Evolutionary conservation across 2,888 invertebrate genomes (phyloP), one percentile per base, ranked within the genome.

Genomic region (Dasypogon diadema): DNA sequence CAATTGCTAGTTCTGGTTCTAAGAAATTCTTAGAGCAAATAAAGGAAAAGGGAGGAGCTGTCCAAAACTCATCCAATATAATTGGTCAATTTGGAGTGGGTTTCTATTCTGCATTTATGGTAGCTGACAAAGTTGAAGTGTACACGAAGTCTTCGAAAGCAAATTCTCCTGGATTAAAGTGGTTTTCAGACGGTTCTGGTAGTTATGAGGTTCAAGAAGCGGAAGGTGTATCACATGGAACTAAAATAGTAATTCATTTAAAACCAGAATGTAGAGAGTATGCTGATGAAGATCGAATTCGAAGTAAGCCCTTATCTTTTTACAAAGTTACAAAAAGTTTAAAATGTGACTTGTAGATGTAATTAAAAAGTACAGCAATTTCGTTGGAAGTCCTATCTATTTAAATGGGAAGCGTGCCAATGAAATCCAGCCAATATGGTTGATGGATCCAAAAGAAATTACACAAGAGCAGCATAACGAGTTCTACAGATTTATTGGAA

Each of bases 31-130:
- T 98, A 79, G 93, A 97, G 83, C 90, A 96, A 84, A 86, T 97
- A 24, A 92, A 94, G 83, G 89, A 91, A 65, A 89, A 92, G 80
- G 88, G 90, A 51, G 86, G 88, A 2, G 87, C 88, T 1, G 86
- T 88, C 24, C 90, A 91, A 10, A 90, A 89, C 79, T 85, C 90
- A 0, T 92, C 90, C 63, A 91, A 93, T 78, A 96, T 98, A 72
- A 97, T 98, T 83, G 97, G 98, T 2, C 98, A 99, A 85, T 99
- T 99, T 88, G 99, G 98, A 79, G 99, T 99, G 16, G 99, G 98
- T 0, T 99, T 99, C 86, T 99, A 99, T 85, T 98, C 98, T 12
- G 92, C 94, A 0, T 99, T 99, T 84, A 98, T 99, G 96, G 98
- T 98, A 2, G 97, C 97, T 21, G 93, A 97, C 81, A 93, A 92